A percentile compares a stretch with the other conserved stretches of the same genome.
Evolutionary conservation across 2,797 vertebrate species (phyloP).

Genomic region (Syngnathus rostellatus): DNA sequence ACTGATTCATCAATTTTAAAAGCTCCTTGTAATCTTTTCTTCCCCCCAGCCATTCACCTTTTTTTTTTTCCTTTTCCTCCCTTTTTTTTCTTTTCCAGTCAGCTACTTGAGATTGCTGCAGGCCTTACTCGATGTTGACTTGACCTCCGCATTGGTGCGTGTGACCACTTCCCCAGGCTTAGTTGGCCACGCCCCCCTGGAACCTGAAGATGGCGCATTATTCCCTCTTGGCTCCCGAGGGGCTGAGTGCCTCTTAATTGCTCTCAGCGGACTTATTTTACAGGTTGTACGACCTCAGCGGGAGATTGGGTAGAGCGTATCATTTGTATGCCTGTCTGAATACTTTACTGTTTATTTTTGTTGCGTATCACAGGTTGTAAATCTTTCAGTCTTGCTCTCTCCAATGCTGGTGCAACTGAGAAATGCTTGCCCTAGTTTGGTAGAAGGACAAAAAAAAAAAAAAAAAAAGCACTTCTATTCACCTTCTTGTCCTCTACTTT

Average conservation of each 20-base stretch:
- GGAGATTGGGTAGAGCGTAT: not conserved
- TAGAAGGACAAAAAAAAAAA: not conserved
- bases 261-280: constrained; percentile 79
- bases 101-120: constrained; percentile 78
- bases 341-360: constrained; percentile 2
- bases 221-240: constrained; percentile 71
- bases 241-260: constrained; percentile 64
- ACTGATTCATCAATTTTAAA: not conserved
- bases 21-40: not conserved
- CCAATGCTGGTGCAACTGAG: not conserved
- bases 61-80: not conserved
- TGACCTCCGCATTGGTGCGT: constrained; percentile 72
- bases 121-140: constrained; percentile 71
- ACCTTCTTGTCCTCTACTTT: constrained; percentile 9
- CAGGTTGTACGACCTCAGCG: constrained; percentile 51
- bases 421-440: constrained; percentile 3
- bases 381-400: not conserved
- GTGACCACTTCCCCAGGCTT: constrained; percentile 43
- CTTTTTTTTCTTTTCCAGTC: constrained; percentile 50
- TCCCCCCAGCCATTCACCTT: not conserved
- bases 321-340: not conserved
- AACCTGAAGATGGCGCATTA: constrained; percentile 62
- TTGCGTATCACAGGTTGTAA: not conserved
- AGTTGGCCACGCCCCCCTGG: constrained; percentile 38
- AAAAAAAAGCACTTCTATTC: not conserved